A percentile compares a stretch with the other conserved stretches of the same genome.
phyloP scores from a whole-genome alignment of 2,888 invertebrate genomes.

The Spilarctia lutea region DNA sequence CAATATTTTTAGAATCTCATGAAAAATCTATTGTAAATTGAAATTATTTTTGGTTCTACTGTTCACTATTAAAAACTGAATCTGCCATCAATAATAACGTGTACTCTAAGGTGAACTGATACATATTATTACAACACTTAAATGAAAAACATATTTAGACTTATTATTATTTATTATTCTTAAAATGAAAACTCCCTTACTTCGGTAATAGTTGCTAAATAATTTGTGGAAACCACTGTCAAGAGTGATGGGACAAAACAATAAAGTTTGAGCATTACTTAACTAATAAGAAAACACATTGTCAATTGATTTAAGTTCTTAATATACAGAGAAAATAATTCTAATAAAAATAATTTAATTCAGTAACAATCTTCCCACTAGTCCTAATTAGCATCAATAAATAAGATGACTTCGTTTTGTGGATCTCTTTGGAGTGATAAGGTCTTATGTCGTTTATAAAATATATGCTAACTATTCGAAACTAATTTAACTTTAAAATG shows the following conservation, averaged over 20 bases:
- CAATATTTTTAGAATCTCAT: too few species aligned
- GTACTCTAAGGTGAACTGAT: neutral
- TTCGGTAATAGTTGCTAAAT: constrained; percentile 74
- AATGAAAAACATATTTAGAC: constrained; percentile 60
- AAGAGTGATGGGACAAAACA: constrained; percentile 57
- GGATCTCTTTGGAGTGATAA: constrained; percentile 71
- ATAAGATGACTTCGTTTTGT: constrained; percentile 81
- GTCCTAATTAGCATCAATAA: constrained; percentile 81
- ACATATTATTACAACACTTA: neutral
- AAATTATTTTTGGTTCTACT: neutral
- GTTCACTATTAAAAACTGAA: neutral
- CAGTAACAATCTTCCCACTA: constrained; percentile 77
- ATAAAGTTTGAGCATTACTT: constrained; percentile 77
- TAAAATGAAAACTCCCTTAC: constrained; percentile 75
- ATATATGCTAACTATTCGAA: constrained; percentile 43
- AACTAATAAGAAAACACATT: constrained; percentile 70
- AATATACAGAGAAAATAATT: constrained; percentile 83
- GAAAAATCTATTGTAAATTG: too few species aligned
- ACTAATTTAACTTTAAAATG: constrained; percentile 40
- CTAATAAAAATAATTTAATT: constrained; percentile 82
- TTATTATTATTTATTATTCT: constrained; percentile 80
- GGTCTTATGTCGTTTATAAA: constrained; percentile 50
- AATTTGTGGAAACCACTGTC: constrained; percentile 65
- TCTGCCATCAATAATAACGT: neutral
- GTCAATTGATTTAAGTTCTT: constrained; percentile 74